Base-by-base conservation (phyloP, 2,888 invertebrate genomes). In the Lathronympha strigana region DNA sequence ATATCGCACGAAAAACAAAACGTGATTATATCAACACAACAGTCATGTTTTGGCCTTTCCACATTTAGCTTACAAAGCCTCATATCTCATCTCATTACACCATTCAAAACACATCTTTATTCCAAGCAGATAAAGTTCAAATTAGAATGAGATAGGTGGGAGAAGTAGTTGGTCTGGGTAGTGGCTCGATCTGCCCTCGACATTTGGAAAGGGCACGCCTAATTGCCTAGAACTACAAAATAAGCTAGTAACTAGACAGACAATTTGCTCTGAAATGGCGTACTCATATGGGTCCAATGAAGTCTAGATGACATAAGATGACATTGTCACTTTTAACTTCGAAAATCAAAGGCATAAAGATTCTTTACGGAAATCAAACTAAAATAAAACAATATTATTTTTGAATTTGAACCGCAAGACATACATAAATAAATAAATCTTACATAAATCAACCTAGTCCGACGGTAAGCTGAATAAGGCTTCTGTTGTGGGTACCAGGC, bases 171-270 rank as follows among this genome's bases (percentile, higher is more conserved):
- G 31, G 21, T 19, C 19, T 45, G 31, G 57, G 31, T 31, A 45
- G 31, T 45, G 8, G 9, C 43, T 43, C 19, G 19, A n/a, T n/a
- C 31, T 58, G 64, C 64, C 64, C 64, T 60, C 63, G 64, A 60
- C 64, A 64, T 64, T 64, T 64, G 23, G 57, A 64, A 64, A 64
- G 64, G 64, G 64, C 64, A 28, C 43, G 4, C 58, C 64, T 64
- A 60, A 64, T 64, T 58, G 64, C 63, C 51, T 58, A 50, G 57
- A 62, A 62, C 57, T 40, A 53, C 31, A 23, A 55, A 45, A 28
- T 57, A 57, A 57, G 45, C 23, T 13, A 47, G 47, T 47, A 23
- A 47, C 47, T 47, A 47, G 23, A 47, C 23, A 47, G 45, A 45
- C 6, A 19, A 21, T n/a, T 23, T 45, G 40, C 15, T 38, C 15